These are phyloP conservation scores for Archilochus colubris DNA, from an alignment of 2,113 vertebrate genomes.

Conservation along the genomic window DNA sequence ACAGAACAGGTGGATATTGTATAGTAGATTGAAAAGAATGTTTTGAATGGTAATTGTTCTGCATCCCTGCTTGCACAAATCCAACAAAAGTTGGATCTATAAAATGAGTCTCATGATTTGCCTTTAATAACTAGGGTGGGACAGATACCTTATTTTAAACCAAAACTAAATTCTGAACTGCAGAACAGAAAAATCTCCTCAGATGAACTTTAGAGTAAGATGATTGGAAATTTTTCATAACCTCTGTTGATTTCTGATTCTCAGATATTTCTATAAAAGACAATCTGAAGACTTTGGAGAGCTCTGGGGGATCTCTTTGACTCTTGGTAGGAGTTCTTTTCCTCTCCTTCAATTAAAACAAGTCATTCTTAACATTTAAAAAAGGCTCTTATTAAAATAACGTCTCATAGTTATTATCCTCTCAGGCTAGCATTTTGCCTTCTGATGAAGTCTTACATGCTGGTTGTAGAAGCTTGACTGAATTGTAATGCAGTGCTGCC, in stretches of 20 bases:
- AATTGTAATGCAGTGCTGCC: neutral
- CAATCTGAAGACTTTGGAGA: constrained; percentile 5
- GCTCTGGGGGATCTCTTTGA: constrained; percentile 16
- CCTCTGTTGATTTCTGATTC: neutral
- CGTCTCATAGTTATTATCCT: constrained; percentile 49
- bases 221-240: neutral
- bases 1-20: constrained; percentile 60
- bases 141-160: neutral
- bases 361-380: constrained; percentile 55
- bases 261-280: neutral
- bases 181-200: neutral
- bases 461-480: constrained; percentile 30
- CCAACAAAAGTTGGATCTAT: neutral
- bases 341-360: constrained; percentile 58
- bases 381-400: constrained; percentile 45
- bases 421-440: constrained; percentile 7
- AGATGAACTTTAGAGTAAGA: neutral
- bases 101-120: constrained; percentile 7
- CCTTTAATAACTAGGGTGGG: neutral
- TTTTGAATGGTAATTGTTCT: constrained; percentile 63
- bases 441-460: constrained; percentile 37
- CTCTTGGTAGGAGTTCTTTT: constrained; percentile 46
- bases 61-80: constrained; percentile 22
- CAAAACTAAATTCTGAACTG: neutral
- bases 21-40: constrained; percentile 61